A percentile compares a stretch with the other conserved stretches of the same genome.
Conservation (phyloP, 2,888 invertebrate genomes). For the Xestia xanthographa region DNA sequence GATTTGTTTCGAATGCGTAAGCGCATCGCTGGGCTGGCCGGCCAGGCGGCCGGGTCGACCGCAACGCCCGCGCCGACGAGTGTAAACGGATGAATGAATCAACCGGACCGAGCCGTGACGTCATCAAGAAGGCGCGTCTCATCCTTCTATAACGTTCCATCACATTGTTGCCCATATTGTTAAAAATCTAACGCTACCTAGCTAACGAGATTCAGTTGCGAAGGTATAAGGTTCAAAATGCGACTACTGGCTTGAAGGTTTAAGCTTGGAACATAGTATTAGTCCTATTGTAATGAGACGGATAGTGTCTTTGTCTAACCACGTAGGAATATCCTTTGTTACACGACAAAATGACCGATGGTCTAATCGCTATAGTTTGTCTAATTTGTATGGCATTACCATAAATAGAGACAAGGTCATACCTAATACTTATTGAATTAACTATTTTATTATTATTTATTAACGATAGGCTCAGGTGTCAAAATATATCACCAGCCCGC, state of each 20-base stretch:
- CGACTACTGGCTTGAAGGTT: not conserved
- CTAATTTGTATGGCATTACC: not conserved
- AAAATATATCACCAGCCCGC: not conserved
- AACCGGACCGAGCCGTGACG: constrained; percentile 78
- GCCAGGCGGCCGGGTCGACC: constrained; percentile 24
- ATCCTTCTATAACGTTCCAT: constrained; percentile 71
- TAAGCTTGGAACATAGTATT: not conserved
- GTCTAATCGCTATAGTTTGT: not conserved
- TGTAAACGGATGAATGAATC: constrained; percentile 81
- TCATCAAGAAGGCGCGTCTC: constrained; percentile 81
- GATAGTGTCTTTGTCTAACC: not conserved
- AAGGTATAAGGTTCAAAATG: not conserved
- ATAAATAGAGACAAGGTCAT: not conserved
- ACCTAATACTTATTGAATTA: not conserved
- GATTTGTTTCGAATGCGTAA: constrained; percentile 80
- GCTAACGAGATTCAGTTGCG: not conserved
- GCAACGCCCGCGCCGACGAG: constrained; percentile 57
- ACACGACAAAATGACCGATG: not conserved
- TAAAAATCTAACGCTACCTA: constrained; percentile 42
- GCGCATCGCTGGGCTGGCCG: constrained; percentile 72
- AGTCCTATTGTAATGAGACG: not conserved
- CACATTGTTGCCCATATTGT: constrained; percentile 62
- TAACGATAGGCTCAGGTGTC: not conserved
- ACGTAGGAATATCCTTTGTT: not conserved
- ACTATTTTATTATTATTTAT: not conserved